Conservation (phyloP, 1,140 invertebrate species). For the Drosophila sturtevanti region DNA sequence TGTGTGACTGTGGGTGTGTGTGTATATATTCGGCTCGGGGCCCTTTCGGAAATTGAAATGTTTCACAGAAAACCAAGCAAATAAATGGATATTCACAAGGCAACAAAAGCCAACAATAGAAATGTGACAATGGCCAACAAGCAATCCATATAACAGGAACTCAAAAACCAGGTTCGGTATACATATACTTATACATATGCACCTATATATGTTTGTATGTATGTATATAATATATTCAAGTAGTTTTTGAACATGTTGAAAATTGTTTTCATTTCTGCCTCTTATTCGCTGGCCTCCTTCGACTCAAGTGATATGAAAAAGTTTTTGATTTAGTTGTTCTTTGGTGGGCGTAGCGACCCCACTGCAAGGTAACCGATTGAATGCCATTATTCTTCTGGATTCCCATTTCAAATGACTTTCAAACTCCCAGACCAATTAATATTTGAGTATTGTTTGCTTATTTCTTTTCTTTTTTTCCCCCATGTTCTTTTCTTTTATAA, state of each 20-base stretch:
- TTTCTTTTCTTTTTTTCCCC: background rate
- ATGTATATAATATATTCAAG: conserved; percentile 35
- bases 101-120: conserved; percentile 64
- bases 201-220: background rate
- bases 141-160: conserved; percentile 10
- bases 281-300: conserved; percentile 46
- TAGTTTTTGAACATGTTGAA: conserved; percentile 52
- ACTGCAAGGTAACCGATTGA: conserved; percentile 27
- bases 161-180: background rate
- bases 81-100: conserved; percentile 69
- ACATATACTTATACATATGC: background rate
- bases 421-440: conserved; percentile 51
- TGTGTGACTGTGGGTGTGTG: conserved; percentile 20
- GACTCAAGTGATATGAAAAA: conserved; percentile 46
- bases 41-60: conserved; percentile 74
- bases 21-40: conserved; percentile 38
- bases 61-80: conserved; percentile 51
- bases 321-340: conserved; percentile 34
- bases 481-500: background rate
- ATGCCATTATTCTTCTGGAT: background rate
- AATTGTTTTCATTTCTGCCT: conserved; percentile 54
- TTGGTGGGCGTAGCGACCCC: background rate
- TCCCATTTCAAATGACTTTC: conserved; percentile 8
- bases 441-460: conserved; percentile 29
- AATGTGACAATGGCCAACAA: conserved; percentile 64